Percentiles rank a stretch among this genome's conserved stretches.
These are phyloP conservation scores for Autographa gamma DNA, from an alignment of 2,888 invertebrate genomes.

Conservation along the genomic window DNA sequence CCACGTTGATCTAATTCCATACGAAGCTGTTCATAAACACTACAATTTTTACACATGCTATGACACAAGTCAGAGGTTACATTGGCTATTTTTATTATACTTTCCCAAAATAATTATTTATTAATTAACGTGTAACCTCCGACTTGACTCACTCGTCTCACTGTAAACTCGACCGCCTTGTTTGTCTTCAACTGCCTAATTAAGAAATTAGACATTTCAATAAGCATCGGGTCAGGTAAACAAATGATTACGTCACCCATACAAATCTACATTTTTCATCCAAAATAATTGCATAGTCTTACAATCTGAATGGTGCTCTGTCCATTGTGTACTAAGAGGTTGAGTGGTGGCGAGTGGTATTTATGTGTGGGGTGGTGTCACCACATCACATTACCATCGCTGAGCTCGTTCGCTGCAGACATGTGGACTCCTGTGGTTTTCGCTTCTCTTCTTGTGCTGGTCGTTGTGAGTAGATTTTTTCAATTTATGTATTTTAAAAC, in stretches of 20 bases:
- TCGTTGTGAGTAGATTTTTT: not conserved
- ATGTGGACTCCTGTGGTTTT: not conserved
- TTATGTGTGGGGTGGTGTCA: not conserved
- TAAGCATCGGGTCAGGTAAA: not conserved
- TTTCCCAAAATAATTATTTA: not conserved
- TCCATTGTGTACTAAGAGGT: not conserved
- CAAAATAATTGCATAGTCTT: not conserved
- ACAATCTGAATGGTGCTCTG: not conserved
- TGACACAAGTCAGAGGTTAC: not conserved
- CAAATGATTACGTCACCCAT: slow-evolving; percentile 1
- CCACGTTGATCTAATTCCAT: too few relatives aligned
- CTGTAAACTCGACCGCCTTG: not conserved
- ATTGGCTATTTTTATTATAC: too few relatives aligned
- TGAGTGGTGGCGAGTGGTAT: not conserved
- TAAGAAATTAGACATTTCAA: not conserved
- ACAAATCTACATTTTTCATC: slow-evolving; percentile 1
- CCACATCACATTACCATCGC: not conserved
- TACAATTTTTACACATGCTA: too few relatives aligned
- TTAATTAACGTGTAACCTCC: not conserved
- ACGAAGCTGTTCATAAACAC: too few relatives aligned
- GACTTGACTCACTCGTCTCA: not conserved
- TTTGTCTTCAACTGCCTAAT: not conserved
- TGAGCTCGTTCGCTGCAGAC: not conserved
- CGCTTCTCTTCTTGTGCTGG: not conserved
- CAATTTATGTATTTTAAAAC: too few relatives aligned